Evolutionary conservation across 2,888 invertebrate species (phyloP).

Genomic region (Eupithecia centaureata): DNA sequence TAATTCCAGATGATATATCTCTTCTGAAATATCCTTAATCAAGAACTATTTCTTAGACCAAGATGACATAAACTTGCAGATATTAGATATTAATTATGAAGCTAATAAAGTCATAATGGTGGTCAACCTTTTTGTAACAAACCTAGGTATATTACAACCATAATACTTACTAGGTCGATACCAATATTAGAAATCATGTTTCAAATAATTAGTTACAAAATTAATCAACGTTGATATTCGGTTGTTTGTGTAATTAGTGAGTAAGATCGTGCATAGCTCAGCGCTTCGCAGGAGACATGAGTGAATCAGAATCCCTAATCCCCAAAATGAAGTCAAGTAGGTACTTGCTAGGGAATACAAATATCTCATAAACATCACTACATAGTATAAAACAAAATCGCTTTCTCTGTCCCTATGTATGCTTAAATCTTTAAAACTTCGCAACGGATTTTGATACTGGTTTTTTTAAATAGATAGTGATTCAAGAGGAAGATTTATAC

Average conservation of each 20-base stretch:
- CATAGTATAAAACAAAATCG: too few species aligned
- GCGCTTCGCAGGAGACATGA: slow-evolving; percentile 15
- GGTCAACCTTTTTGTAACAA: neutral
- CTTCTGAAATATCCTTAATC: too few species aligned
- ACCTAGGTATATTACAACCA: neutral
- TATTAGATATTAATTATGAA: neutral
- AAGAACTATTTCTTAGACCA: too few species aligned
- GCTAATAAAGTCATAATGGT: neutral
- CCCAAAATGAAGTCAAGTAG: neutral
- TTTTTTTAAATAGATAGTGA: too few species aligned
- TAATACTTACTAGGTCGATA: neutral
- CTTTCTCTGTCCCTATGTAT: too few species aligned
- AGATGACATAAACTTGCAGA: too few species aligned
- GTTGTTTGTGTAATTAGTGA: slow-evolving; percentile 42
- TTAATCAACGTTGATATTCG: slow-evolving; percentile 45
- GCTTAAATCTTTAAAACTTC: too few species aligned
- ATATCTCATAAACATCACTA: neutral
- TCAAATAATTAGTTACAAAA: slow-evolving; percentile 39
- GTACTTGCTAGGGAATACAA: neutral
- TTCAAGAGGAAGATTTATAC: too few species aligned
- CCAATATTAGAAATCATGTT: slow-evolving; percentile 23
- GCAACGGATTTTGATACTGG: too few species aligned
- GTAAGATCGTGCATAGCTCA: slow-evolving; percentile 39
- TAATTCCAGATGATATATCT: neutral
- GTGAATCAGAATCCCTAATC: slow-evolving; percentile 19